Base-by-base conservation (phyloP, 2,888 invertebrate genomes). In the Parnassius mnemosyne region DNA sequence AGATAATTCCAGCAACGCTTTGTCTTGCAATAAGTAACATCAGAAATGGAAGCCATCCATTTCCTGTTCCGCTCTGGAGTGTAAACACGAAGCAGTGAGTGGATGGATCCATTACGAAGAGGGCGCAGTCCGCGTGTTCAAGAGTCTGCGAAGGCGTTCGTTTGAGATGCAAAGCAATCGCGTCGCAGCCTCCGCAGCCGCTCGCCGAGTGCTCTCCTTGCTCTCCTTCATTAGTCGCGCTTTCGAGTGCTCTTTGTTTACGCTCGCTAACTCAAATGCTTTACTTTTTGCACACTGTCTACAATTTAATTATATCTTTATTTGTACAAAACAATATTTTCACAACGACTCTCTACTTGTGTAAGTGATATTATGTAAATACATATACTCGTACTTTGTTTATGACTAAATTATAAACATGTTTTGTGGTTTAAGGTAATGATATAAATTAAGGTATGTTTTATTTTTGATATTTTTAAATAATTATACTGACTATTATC, bases 121-220 rank as follows among this genome's bases (percentile, higher is more conserved):
- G 57, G 57, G 43, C 13, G 16, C 47, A 46, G 62, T 52, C 65
- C 49, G 49, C 49, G 66, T 65, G 64, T 60, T 67, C 64, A 62
- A 66, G 68, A 61, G 69, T 46, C 59, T 42, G 49, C 49, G 59
- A 55, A 52, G 57, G 53, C 61, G 53, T 20, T 56, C 69, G 67
- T 64, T 68, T 69, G 67, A 67, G 59, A 68, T 68, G 68, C 68
- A 68, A 68, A 68, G 63, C 66, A 53, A 49, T 53, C 20, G 46
- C 20, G 43, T 42, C 49, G 54, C 34, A 25, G 53, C 59, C 3
- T 44, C 52, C 44, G 57, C 7, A 41, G 12, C 49, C 44, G 51
- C 41, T 53, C 59, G 47, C 51, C 42, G 51, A 44, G 53, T 25
- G 60, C 49, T 49, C 42, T 49, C 41, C 61, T 57, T 57, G 60